Evolutionary conservation across 2,888 invertebrate species (phyloP), one percentile per base, ranked within the genome.

Genomic region (Patella caerulea): DNA sequence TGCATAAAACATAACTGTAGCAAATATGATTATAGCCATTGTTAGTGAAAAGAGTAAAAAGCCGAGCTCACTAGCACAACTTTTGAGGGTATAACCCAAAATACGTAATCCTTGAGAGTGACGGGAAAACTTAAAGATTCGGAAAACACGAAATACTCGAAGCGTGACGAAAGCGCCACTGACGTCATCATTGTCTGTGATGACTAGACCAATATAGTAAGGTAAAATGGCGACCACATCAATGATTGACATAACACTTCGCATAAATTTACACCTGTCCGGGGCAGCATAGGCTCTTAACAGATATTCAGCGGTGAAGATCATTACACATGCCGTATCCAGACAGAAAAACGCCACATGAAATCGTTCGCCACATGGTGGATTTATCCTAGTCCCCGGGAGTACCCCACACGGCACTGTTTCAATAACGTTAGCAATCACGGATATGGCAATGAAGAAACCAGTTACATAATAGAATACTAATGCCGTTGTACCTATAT

Each of bases 21-120:
- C 99, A 93, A 99, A 99, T 91, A 99, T 99, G 90, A 99, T 99
- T 92, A 99, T 99, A 89, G 99, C 99, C 99, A 99, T 99, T 83
- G 98, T 98, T 90, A 99, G 93, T 54, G 99, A 99, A 93, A 99
- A 99, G 81, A 99, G 98, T 83, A 99, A 95, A 94, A 99, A 99
- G 86, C 99, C 99, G 87, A 99, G 94, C 93, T 99, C 99, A 92
- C 97, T 98, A 92, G 98, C 98, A 93, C 99, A 99, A 80, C 97
- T 97, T 94, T 99, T 99, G 85, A 99, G 94, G 81, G 99, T 99
- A 93, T 99, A 99, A 83, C 99, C 99, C 86, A 99, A 95, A 92
- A 99, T 99, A 84, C 99, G 94, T 80, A 99, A 94, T 77, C 99
- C 99, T 93, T 98, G 98, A 84, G 99, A 99, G 93, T 99, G 99